Evolutionary conservation across 2,113 vertebrate genomes (phyloP).

Genomic region (Nicator chloris): DNA sequence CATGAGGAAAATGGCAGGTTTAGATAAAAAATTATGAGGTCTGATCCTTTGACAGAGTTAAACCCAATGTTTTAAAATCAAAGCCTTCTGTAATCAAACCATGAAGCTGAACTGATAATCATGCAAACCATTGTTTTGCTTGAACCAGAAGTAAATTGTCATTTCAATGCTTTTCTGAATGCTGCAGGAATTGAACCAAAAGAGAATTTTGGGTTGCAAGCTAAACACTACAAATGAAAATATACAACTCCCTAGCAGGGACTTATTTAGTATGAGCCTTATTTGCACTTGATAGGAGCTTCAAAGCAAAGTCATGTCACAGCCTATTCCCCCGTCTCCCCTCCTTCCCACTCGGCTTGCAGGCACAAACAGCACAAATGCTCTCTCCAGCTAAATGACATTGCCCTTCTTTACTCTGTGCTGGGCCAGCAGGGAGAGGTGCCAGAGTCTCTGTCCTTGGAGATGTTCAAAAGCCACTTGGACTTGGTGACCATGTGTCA

Average conservation of each 20-base stretch:
- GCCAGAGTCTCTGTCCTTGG: background rate
- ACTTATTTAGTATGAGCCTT: background rate
- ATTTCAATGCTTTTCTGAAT: background rate
- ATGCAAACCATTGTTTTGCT: background rate
- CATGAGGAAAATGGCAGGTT: background rate
- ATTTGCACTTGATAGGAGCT: conserved; percentile 11
- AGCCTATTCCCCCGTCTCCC: background rate
- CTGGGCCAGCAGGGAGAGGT: background rate
- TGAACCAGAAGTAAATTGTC: conserved; percentile 22
- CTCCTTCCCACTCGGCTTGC: background rate
- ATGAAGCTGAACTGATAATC: background rate
- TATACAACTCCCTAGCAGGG: background rate
- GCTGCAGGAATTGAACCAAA: conserved; percentile 1
- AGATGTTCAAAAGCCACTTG: background rate
- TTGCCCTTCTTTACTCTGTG: fast-evolving
- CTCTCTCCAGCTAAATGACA: background rate
- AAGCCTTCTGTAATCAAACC: background rate
- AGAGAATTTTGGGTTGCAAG: background rate
- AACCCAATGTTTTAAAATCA: background rate
- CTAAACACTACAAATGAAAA: conserved; percentile 7
- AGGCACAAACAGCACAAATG: background rate
- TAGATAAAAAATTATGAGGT: background rate
- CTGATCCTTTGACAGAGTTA: background rate
- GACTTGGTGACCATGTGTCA: background rate
- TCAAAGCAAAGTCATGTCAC: conserved; percentile 5